Evolutionary conservation across 2,888 invertebrate species (phyloP).

Genomic region (Plebejus argus): DNA sequence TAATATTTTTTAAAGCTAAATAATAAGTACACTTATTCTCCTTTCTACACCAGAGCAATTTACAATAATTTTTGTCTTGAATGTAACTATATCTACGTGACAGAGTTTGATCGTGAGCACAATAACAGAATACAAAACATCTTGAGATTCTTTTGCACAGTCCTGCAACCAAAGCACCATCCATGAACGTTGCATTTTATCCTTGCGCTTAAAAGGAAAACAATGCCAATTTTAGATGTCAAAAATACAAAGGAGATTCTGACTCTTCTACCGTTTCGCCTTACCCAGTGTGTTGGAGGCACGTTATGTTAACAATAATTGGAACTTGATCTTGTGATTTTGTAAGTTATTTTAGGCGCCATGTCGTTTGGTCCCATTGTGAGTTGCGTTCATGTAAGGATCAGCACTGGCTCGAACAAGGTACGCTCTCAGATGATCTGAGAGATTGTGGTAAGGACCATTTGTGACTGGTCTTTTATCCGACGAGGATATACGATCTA

Average conservation of each 20-base stretch:
- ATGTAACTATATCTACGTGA: constrained; percentile 40
- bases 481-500: constrained; percentile 38
- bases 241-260: constrained; percentile 19
- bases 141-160: constrained; percentile 71
- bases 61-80: constrained; percentile 13
- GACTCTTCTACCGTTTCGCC: constrained; percentile 19
- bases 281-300: constrained; percentile 23
- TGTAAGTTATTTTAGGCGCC: constrained; percentile 28
- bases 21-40: background rate
- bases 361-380: constrained; percentile 21
- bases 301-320: constrained; percentile 16
- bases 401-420: constrained; percentile 33
- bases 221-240: constrained; percentile 76
- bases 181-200: constrained; percentile 66
- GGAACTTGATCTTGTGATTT: constrained; percentile 22
- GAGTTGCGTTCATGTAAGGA: background rate
- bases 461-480: constrained; percentile 38
- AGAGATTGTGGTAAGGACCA: constrained; percentile 39
- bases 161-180: constrained; percentile 73
- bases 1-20: background rate
- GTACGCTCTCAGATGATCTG: constrained; percentile 28
- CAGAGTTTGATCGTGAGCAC: constrained; percentile 62
- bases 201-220: constrained; percentile 73
- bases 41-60: background rate
- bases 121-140: constrained; percentile 62